Conservation (phyloP, 2,888 invertebrate species). For the Mamestra brassicae region DNA sequence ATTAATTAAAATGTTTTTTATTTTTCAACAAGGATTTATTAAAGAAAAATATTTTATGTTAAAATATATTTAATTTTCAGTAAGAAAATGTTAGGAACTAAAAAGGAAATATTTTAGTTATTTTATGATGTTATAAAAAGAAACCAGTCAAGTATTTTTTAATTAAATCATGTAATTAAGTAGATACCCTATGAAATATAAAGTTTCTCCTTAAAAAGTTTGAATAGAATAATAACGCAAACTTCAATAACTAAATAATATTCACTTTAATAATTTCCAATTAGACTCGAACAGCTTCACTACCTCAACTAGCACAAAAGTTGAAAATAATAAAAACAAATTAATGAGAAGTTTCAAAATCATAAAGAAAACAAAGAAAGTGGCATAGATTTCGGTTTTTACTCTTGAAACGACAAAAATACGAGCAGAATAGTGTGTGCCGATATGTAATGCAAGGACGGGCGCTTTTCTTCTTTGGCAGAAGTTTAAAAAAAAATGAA, state of each 20-base stretch:
- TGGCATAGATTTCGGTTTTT: conserved; percentile 6
- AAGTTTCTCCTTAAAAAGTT: too few relatives aligned
- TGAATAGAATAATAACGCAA: too few relatives aligned
- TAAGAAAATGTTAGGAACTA: conserved; percentile 6
- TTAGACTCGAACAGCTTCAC: too few relatives aligned
- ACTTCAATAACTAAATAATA: background rate
- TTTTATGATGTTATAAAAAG: conserved; percentile 1
- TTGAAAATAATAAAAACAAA: background rate
- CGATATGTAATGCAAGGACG: conserved; percentile 44
- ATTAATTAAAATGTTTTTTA: background rate
- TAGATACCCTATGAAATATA: too few relatives aligned
- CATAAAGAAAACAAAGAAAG: background rate
- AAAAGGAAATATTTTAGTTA: conserved; percentile 8
- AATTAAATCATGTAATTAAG: conserved; percentile 8
- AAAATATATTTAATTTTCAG: conserved; percentile 18
- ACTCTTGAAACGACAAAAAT: background rate
- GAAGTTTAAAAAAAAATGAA: conserved; percentile 62
- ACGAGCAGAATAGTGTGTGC: conserved; percentile 23
- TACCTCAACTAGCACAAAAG: background rate
- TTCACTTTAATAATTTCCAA: background rate
- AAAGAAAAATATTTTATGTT: background rate
- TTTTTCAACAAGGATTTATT: conserved; percentile 1
- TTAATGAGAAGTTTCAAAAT: too few relatives aligned
- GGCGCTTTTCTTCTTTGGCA: conserved; percentile 46
- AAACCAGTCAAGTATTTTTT: background rate